Conservation (phyloP, 2,797 vertebrate genomes). For the Melanotaenia maccullochi region DNA sequence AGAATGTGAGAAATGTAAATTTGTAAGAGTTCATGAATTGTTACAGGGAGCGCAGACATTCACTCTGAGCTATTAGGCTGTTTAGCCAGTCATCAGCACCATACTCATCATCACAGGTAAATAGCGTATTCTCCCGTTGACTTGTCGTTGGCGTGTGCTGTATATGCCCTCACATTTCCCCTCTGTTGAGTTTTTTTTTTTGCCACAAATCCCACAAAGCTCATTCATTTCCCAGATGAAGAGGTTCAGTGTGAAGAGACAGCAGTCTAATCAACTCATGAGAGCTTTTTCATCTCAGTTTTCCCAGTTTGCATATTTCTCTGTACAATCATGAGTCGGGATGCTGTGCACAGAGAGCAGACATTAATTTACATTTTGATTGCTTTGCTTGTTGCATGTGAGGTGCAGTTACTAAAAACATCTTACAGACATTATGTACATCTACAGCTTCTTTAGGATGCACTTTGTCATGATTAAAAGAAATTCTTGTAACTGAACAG, state of each 20-base stretch:
- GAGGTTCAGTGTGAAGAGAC: slow-evolving; percentile 12
- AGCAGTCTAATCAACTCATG: slow-evolving; percentile 19
- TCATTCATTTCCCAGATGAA: slow-evolving; percentile 25
- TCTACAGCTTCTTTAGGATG: too few species aligned
- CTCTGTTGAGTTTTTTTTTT: slow-evolving; percentile 37
- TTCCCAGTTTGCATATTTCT: slow-evolving; percentile 2
- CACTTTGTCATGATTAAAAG: background rate
- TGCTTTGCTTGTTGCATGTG: too few species aligned
- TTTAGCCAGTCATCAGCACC: background rate
- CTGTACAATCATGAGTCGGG: background rate
- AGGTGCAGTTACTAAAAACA: background rate
- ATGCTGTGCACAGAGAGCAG: background rate
- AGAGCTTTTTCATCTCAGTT: background rate
- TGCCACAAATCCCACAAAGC: slow-evolving; percentile 30
- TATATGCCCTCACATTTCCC: slow-evolving; percentile 19
- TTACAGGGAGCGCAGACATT: background rate
- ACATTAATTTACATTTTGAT: background rate
- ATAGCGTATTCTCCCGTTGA: slow-evolving; percentile 8
- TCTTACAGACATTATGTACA: too few species aligned
- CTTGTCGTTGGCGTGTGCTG: background rate
- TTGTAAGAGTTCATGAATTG: background rate
- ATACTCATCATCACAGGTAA: background rate
- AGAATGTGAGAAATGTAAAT: background rate
- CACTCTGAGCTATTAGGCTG: background rate
- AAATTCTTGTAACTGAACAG: background rate